Base-by-base conservation (phyloP, 2,113 vertebrate genomes). In the Tragelaphus strepsiceros region DNA sequence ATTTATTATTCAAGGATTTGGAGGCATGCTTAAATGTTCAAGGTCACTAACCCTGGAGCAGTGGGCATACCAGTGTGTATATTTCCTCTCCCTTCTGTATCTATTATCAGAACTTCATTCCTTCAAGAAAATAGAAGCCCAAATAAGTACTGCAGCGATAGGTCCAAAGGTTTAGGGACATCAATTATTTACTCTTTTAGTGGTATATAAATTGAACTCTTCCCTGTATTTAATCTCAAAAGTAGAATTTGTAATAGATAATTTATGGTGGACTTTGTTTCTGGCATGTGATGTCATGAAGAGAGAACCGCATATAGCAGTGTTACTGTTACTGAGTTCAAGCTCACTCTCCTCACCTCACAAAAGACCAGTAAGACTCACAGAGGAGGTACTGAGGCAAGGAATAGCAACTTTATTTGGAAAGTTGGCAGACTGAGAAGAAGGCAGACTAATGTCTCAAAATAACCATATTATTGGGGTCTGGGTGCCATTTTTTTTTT, bases 1-100 rank as follows among this genome's bases (percentile, higher is more conserved):
- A 53, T 30, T 90, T 46, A 6, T 30, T n/a, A 56, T 58, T 71
- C 53, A 59, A 16, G 28, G 49, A 54, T 88, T 89, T 77, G 49
- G 49, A 85, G 39, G 16, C 21, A 24, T 4, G 14, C 74, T 61
- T 82, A 19, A 58, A 30, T 53, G 46, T 81, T n/a, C 5, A 19
- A 64, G 80, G 51, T 74, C 1, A 0, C 62, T 87, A 21, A 86
- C 62, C 49, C 56, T 49, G 12, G 1, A 43, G 64, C 3, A 6
- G 24, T n/a, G 2, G 7, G 10, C 24, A 24, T 5, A 0, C 7
- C 2, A 1, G 15, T 0, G 0, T 82, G 28, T 35, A 2, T 62
- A 59, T 83, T 32, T 15, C 71, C 16, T n/a, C 22, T 46, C 6
- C 19, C 5, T 86, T 6, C 39, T 59, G 0, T 24, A 2, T 67